These are phyloP conservation scores for Cephus spinipes DNA, from an alignment of 2,888 invertebrate species.

Conservation along the genomic window DNA sequence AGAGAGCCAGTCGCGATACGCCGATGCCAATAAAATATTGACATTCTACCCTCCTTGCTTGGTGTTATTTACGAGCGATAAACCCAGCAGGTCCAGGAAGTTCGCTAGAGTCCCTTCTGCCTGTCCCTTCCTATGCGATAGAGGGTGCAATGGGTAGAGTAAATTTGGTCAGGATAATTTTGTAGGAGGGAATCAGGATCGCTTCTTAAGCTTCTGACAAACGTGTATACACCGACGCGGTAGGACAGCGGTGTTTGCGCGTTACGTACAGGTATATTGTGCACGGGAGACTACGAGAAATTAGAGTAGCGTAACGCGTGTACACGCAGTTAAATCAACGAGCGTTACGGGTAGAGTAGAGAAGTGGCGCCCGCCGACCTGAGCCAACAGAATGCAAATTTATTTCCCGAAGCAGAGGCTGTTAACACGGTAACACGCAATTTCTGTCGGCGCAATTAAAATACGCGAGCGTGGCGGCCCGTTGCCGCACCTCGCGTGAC, in stretches of 20 bases:
- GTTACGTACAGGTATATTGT: background rate
- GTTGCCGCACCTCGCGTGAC: constrained; percentile 44
- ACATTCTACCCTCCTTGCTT: constrained; percentile 14
- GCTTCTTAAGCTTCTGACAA: background rate
- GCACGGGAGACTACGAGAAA: background rate
- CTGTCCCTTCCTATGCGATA: background rate
- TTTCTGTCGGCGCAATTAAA: constrained; percentile 52
- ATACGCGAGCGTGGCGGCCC: constrained; percentile 31
- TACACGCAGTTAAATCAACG: constrained; percentile 17
- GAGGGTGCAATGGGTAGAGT: background rate
- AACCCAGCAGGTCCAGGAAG: constrained; percentile 14
- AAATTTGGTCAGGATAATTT: background rate
- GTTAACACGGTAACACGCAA: constrained; percentile 48
- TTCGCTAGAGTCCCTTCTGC: constrained; percentile 3
- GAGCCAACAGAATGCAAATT: constrained; percentile 47
- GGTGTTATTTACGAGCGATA: constrained; percentile 22
- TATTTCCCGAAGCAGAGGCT: constrained; percentile 43
- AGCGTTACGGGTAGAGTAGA: constrained; percentile 9
- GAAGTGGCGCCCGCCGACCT: constrained; percentile 22
- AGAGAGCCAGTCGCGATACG: constrained; percentile 9
- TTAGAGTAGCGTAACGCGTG: background rate
- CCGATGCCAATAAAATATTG: constrained; percentile 24
- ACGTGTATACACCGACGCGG: background rate
- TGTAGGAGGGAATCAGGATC: background rate
- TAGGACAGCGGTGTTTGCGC: background rate